Evolutionary conservation across 1,140 invertebrate genomes (phyloP).

Genomic region (Drosophila parvula): DNA sequence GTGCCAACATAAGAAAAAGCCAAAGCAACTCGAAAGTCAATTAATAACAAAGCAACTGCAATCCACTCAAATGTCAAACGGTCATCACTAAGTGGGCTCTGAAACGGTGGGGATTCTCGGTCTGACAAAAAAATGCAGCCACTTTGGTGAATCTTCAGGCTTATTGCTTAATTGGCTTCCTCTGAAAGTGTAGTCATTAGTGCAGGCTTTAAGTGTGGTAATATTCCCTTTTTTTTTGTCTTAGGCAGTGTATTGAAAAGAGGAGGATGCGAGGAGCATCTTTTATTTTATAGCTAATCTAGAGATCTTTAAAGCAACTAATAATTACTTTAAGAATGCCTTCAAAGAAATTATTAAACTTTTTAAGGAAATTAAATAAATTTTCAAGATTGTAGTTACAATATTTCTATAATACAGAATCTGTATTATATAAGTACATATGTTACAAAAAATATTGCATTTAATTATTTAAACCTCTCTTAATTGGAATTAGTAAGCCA

Average conservation of each 20-base stretch:
- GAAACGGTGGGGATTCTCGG: constrained; percentile 4
- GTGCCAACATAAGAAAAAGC: constrained; percentile 11
- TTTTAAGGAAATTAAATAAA: too few species aligned
- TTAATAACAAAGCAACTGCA: constrained; percentile 40
- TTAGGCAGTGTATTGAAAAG: too few species aligned
- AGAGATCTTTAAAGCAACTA: too few species aligned
- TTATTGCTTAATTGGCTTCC: constrained; percentile 5
- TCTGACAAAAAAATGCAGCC: not conserved
- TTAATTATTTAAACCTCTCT: not conserved
- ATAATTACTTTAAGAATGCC: too few species aligned
- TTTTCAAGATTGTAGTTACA: too few species aligned
- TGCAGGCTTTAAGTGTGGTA: not conserved
- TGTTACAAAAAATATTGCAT: too few species aligned
- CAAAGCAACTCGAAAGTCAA: constrained; percentile 39
- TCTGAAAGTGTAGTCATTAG: not conserved
- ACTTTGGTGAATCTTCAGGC: not conserved
- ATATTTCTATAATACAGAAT: too few species aligned
- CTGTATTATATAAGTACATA: too few species aligned
- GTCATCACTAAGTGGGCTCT: constrained; percentile 24
- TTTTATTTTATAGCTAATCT: too few species aligned
- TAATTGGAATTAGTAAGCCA: not conserved
- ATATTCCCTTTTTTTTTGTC: not conserved
- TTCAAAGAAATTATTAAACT: too few species aligned
- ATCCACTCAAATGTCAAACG: constrained; percentile 47
- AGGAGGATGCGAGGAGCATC: too few species aligned